Evolutionary conservation across 2,888 invertebrate genomes (phyloP).

Genomic region (Pemphredon lugubris): DNA sequence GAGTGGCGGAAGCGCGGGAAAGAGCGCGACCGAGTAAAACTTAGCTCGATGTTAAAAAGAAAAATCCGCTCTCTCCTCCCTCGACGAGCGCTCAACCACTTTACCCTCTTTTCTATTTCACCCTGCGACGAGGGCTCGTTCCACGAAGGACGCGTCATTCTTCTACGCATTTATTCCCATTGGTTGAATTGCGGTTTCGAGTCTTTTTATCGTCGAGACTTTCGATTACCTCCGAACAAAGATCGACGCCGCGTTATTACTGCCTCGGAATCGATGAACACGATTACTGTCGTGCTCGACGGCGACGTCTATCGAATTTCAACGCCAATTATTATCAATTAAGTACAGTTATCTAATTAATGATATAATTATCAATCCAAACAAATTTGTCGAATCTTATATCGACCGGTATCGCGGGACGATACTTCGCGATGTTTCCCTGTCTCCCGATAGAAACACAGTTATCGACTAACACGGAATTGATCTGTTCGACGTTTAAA

Average conservation of each 20-base stretch:
- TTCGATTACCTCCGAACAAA: too few species aligned
- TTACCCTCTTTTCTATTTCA: conserved; percentile 36
- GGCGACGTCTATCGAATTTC: too few species aligned
- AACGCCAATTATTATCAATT: too few species aligned
- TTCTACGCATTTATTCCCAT: conserved; percentile 28
- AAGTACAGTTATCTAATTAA: too few species aligned
- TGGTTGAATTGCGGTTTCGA: conserved; percentile 31
- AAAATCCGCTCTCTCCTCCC: conserved; percentile 18
- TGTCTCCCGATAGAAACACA: too few species aligned
- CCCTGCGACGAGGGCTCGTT: conserved; percentile 24
- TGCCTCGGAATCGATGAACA: too few species aligned
- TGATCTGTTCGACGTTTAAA: background rate
- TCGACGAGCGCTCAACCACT: conserved; percentile 34
- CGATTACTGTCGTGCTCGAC: too few species aligned
- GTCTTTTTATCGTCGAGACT: too few species aligned
- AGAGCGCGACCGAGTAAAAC: conserved; percentile 26
- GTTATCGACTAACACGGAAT: too few species aligned
- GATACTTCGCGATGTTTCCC: too few species aligned
- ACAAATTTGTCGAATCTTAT: background rate
- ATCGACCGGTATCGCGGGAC: too few species aligned
- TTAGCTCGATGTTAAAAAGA: conserved; percentile 26
- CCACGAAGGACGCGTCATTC: conserved; percentile 17
- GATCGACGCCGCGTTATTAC: too few species aligned
- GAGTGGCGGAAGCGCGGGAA: conserved; percentile 16
- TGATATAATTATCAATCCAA: background rate